Percentiles rank a stretch among this genome's conserved stretches.
Evolutionary conservation across 1,140 invertebrate species (phyloP).

Genomic region (Hypsibius dujardini): DNA sequence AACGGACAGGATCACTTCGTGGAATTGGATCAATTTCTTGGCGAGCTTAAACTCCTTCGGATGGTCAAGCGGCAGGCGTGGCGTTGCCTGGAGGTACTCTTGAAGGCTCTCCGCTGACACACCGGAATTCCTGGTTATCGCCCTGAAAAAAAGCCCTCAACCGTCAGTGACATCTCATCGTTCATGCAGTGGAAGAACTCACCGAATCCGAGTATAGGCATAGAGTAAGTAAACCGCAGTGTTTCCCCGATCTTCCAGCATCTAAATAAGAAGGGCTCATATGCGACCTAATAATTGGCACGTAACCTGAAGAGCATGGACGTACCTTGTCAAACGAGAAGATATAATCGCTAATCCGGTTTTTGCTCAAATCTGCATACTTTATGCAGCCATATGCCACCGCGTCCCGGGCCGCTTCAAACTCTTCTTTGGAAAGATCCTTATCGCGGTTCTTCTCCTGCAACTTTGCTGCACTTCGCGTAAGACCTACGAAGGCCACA

Average conservation of each 20-base stretch:
- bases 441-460: constrained; percentile 75
- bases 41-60: constrained; percentile 86
- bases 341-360: constrained; percentile 80
- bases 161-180: background rate
- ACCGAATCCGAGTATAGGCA: constrained; percentile 78
- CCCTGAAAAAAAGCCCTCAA: constrained; percentile 23
- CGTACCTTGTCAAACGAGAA: constrained; percentile 86
- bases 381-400: constrained; percentile 97
- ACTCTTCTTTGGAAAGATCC: constrained; percentile 61
- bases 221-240: constrained; percentile 95
- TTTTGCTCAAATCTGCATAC: constrained; percentile 88
- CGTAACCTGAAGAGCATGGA: constrained; percentile 19
- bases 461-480: constrained; percentile 62
- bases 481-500: constrained; percentile 46
- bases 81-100: constrained; percentile 39
- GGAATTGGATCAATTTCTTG: constrained; percentile 63
- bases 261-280: constrained; percentile 39
- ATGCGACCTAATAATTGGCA: background rate
- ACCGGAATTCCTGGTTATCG: constrained; percentile 60
- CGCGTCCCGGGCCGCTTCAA: constrained; percentile 63
- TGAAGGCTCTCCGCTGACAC: constrained; percentile 41
- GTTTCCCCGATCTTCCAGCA: constrained; percentile 96
- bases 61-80: constrained; percentile 55
- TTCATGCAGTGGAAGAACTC: constrained; percentile 27
- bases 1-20: constrained; percentile 67